Percentiles rank a stretch among this genome's conserved stretches.
Conservation (phyloP, 2,113 vertebrate species). For the Trichomycterus rosablanca region DNA sequence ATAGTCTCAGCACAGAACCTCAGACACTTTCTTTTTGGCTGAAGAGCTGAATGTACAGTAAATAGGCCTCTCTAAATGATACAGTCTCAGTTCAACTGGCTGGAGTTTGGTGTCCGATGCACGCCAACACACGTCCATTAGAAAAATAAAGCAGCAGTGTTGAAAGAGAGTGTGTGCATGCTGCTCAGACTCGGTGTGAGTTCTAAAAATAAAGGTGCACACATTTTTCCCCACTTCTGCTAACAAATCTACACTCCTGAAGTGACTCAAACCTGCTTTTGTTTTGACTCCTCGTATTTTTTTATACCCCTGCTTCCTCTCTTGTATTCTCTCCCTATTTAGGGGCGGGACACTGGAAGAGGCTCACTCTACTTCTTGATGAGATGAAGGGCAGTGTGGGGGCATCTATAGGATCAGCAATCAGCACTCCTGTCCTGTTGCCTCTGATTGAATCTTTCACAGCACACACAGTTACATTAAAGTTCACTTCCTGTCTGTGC, state of each 20-base stretch:
- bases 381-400: no score
- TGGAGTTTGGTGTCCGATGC: slow-evolving; percentile 30
- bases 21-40: slow-evolving; percentile 59
- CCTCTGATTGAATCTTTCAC: neutral
- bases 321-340: neutral
- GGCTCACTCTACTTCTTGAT: no score
- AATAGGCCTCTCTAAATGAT: slow-evolving; percentile 70
- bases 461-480: neutral
- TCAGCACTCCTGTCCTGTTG: neutral
- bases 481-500: slow-evolving; percentile 59
- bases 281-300: neutral
- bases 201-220: neutral
- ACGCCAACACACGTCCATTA: slow-evolving; percentile 21
- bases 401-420: neutral
- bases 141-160: slow-evolving; percentile 34
- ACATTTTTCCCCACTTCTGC: no score
- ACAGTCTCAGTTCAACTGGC: slow-evolving; percentile 41
- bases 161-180: slow-evolving; percentile 29
- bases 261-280: neutral
- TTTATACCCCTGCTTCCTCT: neutral
- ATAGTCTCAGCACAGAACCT: slow-evolving; percentile 44
- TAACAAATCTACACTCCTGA: slow-evolving; percentile 16
- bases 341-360: neutral
- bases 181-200: neutral
- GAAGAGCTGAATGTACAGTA: slow-evolving; percentile 68